Base-by-base conservation (phyloP, 2,113 vertebrate genomes). In the Elaphurus davidianus region DNA sequence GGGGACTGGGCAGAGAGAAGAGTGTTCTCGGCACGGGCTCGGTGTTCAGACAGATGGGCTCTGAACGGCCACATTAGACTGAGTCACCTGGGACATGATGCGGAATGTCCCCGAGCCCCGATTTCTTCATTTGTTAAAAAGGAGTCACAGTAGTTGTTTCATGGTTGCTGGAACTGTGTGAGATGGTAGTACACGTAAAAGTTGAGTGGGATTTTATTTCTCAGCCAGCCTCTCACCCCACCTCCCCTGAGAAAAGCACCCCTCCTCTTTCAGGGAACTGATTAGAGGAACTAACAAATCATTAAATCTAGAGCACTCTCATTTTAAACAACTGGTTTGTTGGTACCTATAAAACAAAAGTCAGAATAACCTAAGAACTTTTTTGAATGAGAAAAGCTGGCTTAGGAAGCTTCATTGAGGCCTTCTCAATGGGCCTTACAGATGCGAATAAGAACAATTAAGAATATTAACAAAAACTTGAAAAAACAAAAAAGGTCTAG, bases 71-170 rank as follows among this genome's bases (percentile, higher is more conserved):
- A 40, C 36, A 1, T 45, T 84, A 81, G 17, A 5, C 62, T 76
- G 30, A 67, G 28, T 40, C 30, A 89, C 60, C 36, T 62, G 54
- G n/a, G n/a, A 88, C 57, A 36, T 0, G 5, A 59, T 16, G n/a
- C 3, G 82, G 45, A 87, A 9, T n/a, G 47, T 54, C 55, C 88
- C 83, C 83, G 60, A 97, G 30, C 30, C 30, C 90, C 47, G 36
- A 6, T 86, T 82, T 87, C 86, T 50, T 90, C 55, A 86, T 93
- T 88, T 96, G 89, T 57, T 89, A 30, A 94, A 81, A 76, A 28
- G n/a, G 30, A 74, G 14, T 92, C 59, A 57, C 15, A 55, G 12
- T 11, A 76, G 23, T 60, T 19, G 3, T 33, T 21, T 33, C 45
- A 12, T 33, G 47, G 30, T 83, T 84, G 71, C 62, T 95, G 40